Conservation (phyloP, 2,113 vertebrate genomes). For the Lepus americanus region DNA sequence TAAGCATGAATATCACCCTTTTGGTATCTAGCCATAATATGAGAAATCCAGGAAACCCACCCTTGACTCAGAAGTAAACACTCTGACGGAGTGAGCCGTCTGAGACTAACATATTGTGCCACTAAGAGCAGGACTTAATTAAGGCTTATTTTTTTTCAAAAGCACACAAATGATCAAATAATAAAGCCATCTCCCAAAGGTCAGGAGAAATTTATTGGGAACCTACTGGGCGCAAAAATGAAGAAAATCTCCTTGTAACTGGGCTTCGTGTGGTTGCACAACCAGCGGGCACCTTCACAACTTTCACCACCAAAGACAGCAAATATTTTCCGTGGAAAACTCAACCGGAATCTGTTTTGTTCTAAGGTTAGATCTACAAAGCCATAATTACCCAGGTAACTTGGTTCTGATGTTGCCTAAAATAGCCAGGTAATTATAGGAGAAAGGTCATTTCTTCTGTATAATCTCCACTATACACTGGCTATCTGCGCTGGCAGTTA, state of each 20-base stretch:
- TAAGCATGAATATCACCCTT: neutral
- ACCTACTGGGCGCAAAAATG: neutral
- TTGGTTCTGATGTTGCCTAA: conserved; percentile 74
- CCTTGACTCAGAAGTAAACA: conserved; percentile 52
- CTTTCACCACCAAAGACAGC: conserved; percentile 14
- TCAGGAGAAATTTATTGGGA: neutral
- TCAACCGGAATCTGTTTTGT: conserved; percentile 65
- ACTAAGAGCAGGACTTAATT: too few species aligned
- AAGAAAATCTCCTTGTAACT: neutral
- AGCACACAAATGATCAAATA: neutral
- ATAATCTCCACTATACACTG: conserved; percentile 67
- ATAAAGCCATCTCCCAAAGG: neutral
- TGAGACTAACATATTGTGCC: too few species aligned
- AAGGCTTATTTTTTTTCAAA: conserved; percentile 21
- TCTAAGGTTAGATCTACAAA: conserved; percentile 73
- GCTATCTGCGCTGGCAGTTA: conserved; percentile 76
- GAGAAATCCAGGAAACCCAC: neutral
- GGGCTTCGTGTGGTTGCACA: neutral
- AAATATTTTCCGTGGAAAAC: conserved; percentile 35
- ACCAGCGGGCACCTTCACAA: neutral
- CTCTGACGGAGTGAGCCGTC: neutral
- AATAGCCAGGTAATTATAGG: conserved; percentile 81
- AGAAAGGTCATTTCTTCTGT: conserved; percentile 78
- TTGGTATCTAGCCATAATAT: neutral
- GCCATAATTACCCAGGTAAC: conserved; percentile 80